These are phyloP conservation scores for Cydia pomonella DNA, from an alignment of 1,140 invertebrate species.

Conservation along the genomic window DNA sequence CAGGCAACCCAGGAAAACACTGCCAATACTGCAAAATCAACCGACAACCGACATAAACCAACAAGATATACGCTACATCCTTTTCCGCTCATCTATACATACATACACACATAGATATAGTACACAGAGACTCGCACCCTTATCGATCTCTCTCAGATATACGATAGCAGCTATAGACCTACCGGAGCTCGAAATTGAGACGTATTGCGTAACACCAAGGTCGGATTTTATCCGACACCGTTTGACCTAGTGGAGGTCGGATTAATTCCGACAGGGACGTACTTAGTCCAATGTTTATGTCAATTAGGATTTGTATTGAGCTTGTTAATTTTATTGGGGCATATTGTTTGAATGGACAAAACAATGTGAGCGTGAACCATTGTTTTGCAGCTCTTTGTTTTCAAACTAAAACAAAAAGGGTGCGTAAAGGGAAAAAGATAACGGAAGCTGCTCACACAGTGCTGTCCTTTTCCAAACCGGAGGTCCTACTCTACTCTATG, in stretches of 20 bases:
- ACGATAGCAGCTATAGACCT: not conserved
- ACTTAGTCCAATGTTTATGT: conserved; percentile 21
- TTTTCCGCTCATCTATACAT: conserved; percentile 21
- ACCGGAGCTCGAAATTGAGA: conserved; percentile 9
- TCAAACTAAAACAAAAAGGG: no score
- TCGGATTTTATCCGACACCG: not conserved
- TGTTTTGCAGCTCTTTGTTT: conserved; percentile 9
- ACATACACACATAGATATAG: not conserved
- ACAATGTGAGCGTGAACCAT: conserved; percentile 7
- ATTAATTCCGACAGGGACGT: conserved; percentile 30
- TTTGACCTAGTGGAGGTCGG: conserved; percentile 18
- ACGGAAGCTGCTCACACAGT: not conserved
- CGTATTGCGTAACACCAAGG: conserved; percentile 7
- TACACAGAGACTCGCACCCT: conserved; percentile 23
- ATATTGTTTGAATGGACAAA: conserved; percentile 7
- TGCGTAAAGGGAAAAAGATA: not conserved
- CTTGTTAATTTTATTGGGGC: conserved; percentile 28
- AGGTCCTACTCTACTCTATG: not conserved
- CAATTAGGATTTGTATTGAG: conserved; percentile 33
- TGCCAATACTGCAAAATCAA: conserved; percentile 19
- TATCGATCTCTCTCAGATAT: conserved; percentile 20
- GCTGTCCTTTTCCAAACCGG: not conserved
- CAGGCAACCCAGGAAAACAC: conserved; percentile 9
- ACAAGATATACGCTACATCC: conserved; percentile 30
- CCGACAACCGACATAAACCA: conserved; percentile 5